Base-by-base conservation (phyloP, 1,140 invertebrate species). In the Pseudomyrmex sp. region DNA sequence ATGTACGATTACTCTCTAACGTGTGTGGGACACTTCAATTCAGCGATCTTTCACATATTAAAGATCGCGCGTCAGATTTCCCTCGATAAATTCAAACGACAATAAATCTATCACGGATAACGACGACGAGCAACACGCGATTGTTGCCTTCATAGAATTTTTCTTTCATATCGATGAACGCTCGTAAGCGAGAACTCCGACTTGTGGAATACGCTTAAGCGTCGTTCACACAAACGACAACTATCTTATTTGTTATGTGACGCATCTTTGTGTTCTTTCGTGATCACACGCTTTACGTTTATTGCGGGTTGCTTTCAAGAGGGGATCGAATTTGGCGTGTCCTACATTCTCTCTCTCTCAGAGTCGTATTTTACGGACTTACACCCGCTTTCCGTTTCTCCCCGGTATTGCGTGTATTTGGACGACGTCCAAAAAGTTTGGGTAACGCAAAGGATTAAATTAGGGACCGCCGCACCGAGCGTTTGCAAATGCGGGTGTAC, bases 401-500 rank as follows among this genome's bases (percentile, higher is more conserved):
- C 23, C 26, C 48, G 26, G 12, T 54, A 18, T 10, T 35, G 74
- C 74, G 62, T 68, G 74, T 50, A 26, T 77, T 35, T 46, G 62
- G 48, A 3, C 54, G 12, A 35, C 15, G 46, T 70, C 52, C 52
- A 48, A 72, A 80, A 70, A 80, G 66, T 80, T 59, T 44, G 12
- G n/a, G 26, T 35, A 66, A 54, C 48, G 62, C 76, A 59, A 80
- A 68, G 66, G 66, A 80, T 85, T 44, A 63, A 82, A 70, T 82
- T 70, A 58, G 44, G 61, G 77, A 73, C 35, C 68, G 12, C 61
- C 68, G 12, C 61, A 62, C 12, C 9, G 44, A 12, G 52, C 59
- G 44, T 80, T 84, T 79, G 75, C 75, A 79, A 82, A 84, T 80
- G 74, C 74, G 74, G 15, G 46, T 62, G 52, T 69, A 48, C 54